Percentiles rank a stretch among this genome's conserved stretches.
phyloP scores from a whole-genome alignment of 2,797 vertebrate species.

The Vipera latastei region DNA sequence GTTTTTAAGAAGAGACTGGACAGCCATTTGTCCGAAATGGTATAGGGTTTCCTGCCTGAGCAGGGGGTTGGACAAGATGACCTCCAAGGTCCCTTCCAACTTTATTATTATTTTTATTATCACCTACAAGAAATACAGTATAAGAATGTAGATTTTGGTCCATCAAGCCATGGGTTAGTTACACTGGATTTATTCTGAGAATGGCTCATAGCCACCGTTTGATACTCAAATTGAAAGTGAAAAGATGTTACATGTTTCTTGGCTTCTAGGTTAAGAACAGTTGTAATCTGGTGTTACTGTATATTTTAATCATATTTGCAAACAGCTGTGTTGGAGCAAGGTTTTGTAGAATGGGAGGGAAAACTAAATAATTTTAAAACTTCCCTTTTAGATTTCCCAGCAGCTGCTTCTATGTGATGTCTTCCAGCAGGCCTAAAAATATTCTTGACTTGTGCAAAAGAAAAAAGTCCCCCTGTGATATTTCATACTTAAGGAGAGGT shows the following conservation, averaged over 20 bases:
- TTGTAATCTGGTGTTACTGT: constrained; percentile 62
- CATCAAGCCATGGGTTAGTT: constrained; percentile 43
- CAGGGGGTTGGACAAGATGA: too few relatives aligned
- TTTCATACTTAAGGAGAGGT: not conserved
- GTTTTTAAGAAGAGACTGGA: too few relatives aligned
- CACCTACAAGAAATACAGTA: not conserved
- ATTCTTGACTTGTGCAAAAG: not conserved
- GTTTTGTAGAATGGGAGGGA: constrained; percentile 30
- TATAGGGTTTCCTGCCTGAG: too few relatives aligned
- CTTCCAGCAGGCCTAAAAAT: constrained; percentile 26
- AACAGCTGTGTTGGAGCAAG: constrained; percentile 59
- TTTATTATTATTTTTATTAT: too few relatives aligned
- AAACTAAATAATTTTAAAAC: constrained; percentile 34
- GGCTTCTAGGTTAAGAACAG: constrained; percentile 28
- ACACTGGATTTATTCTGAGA: constrained; percentile 51
- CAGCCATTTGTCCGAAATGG: too few relatives aligned
- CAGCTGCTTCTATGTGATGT: constrained; percentile 60
- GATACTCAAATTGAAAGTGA: constrained; percentile 36
- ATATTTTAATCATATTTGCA: constrained; percentile 56
- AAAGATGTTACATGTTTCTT: constrained; percentile 30
- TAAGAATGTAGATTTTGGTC: not conserved
- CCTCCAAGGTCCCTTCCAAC: too few relatives aligned
- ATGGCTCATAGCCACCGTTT: constrained; percentile 45
- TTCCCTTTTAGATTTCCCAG: constrained; percentile 46
- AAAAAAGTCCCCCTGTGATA: not conserved